Evolutionary conservation across 2,113 vertebrate species (phyloP), one percentile per base, ranked within the genome.

Genomic region (Marmota monax): DNA sequence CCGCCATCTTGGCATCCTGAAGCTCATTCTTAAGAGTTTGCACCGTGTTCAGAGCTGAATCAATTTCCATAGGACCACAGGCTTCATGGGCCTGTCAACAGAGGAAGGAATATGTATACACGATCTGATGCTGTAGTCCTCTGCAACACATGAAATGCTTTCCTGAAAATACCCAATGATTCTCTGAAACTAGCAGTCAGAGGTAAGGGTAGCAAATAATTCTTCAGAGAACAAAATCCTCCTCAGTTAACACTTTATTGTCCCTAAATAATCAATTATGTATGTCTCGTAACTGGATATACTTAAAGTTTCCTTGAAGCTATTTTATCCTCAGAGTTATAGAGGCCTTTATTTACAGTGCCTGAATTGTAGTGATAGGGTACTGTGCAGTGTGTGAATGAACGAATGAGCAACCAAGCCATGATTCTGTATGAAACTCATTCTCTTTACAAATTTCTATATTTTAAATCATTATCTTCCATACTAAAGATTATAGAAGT

Each of bases 61-160:
- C 99, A 0, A 99, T 99, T 98, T 99, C 99, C 99, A 99, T 99
- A 32, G 99, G 99, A 51, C 99, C 99, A 96, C 99, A 99, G 3
- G 99, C 99, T 98, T 99, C 99, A 67, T 99, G 99, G 95, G 99
- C 99, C 99, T 99, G 14, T 45, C 37, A 90, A 51, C 2, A 94
- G 85, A 86, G 87, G 25, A 32, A 63, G 56, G 32, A 39, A 65
- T 9, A 14, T 23, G 53, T 8, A 27, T 51, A 80, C 6, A 5
- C 7, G 16, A 27, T 74, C 29, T 14, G 42, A 65, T 67, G 48
- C 10, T 67, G 51, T 10, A 2, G 32, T 9, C 37, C 25, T 74
- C 78, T 32, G 51, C 73, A 48, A 73, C 20, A 12, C 18, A 48
- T 1, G 18, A 69, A 58, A 63, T 42, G 37, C 4, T 82, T 88